Conservation (phyloP, 1,140 invertebrate genomes). For the Anastatus disparis region DNA sequence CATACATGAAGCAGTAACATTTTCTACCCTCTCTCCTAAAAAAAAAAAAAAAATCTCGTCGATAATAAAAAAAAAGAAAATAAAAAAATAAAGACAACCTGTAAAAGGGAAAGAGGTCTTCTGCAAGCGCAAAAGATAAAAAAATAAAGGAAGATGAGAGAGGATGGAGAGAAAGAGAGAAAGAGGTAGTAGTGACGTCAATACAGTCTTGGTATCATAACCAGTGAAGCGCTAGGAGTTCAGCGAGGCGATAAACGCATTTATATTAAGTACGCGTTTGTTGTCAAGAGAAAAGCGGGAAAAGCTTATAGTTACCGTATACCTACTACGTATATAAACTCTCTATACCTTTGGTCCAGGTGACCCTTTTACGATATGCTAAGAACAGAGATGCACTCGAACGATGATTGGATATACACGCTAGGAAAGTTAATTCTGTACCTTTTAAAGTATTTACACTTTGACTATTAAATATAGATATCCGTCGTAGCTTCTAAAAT, state of each 20-base stretch:
- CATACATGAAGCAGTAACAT: no score
- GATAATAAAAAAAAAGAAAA: neutral
- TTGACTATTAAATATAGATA: no score
- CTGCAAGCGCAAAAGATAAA: neutral
- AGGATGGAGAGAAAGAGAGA: neutral
- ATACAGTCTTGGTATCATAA: neutral
- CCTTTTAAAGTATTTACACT: no score
- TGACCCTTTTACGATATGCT: no score
- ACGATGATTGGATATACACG: no score
- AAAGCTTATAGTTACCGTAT: conserved; percentile 15
- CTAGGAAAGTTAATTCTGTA: no score
- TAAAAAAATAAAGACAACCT: neutral
- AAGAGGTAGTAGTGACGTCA: conserved; percentile 14
- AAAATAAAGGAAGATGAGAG: neutral
- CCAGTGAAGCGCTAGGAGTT: neutral
- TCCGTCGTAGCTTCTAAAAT: no score
- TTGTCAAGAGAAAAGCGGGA: no score
- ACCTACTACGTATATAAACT: no score
- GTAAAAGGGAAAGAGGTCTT: neutral
- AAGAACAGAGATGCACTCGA: no score
- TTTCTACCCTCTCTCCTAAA: no score
- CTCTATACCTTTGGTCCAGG: no score
- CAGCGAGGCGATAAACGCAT: conserved; percentile 25
- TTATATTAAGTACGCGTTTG: neutral
- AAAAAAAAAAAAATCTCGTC: neutral